Evolutionary conservation across 2,888 invertebrate genomes (phyloP).

Genomic region (Drosophila greeni): DNA sequence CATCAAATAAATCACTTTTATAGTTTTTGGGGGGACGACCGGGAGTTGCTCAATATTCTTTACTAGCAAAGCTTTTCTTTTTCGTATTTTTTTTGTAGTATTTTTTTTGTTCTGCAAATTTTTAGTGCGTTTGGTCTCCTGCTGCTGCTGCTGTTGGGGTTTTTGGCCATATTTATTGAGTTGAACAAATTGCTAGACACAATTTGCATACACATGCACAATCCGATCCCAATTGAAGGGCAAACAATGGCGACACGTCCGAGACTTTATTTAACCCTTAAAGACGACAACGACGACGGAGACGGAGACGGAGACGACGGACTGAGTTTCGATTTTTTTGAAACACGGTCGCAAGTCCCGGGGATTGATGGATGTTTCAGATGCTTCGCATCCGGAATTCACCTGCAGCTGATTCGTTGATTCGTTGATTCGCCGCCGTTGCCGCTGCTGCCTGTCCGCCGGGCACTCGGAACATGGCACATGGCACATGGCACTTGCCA

Average conservation of each 20-base stretch:
- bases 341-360: not conserved
- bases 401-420: conserved; percentile 26
- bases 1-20: conserved; percentile 73
- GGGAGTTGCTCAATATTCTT: conserved; percentile 36
- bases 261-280: conserved; percentile 35
- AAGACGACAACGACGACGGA: not conserved
- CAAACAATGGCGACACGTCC: conserved; percentile 36
- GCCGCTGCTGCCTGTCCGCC: conserved; percentile 12
- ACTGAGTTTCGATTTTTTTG: conserved; percentile 11
- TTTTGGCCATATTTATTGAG: conserved; percentile 50
- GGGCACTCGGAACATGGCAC: conserved; percentile 12
- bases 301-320: too few species aligned
- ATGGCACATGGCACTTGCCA: conserved; percentile 1
- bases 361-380: conserved; percentile 20
- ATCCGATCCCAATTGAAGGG: conserved; percentile 35
- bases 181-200: conserved; percentile 48
- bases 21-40: conserved; percentile 51
- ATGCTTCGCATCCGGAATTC: conserved; percentile 10
- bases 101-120: conserved; percentile 13
- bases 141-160: too few species aligned
- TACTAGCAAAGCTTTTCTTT: conserved; percentile 17
- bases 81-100: not conserved
- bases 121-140: conserved; percentile 39
- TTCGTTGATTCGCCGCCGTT: not conserved
- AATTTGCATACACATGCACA: conserved; percentile 42